Evolutionary conservation across 1,140 invertebrate genomes (phyloP), one percentile per base, ranked within the genome.

Genomic region (Heterodera carotae): DNA sequence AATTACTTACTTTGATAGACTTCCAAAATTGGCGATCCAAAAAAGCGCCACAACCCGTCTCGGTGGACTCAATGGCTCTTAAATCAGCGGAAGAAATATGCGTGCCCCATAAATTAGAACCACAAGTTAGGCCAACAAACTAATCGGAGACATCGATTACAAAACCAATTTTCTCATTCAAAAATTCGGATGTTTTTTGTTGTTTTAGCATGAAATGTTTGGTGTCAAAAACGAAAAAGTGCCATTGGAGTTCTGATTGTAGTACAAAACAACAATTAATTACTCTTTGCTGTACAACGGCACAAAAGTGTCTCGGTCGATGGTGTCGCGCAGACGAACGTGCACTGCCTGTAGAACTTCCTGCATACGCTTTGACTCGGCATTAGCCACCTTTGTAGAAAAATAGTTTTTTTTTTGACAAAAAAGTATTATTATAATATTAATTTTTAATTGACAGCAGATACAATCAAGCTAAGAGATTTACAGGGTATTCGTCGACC

Each of bases 201-300:
- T n/a, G n/a, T n/a, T n/a, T n/a, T n/a, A n/a, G n/a, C n/a, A n/a
- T n/a, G n/a, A n/a, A n/a, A n/a, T n/a, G n/a, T n/a, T n/a, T n/a
- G n/a, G n/a, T n/a, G n/a, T n/a, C n/a, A n/a, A n/a, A n/a, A n/a
- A n/a, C n/a, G n/a, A n/a, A n/a, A n/a, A n/a, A n/a, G n/a, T n/a
- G n/a, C n/a, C n/a, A n/a, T n/a, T n/a, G n/a, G n/a, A n/a, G n/a
- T n/a, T n/a, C n/a, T n/a, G n/a, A n/a, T n/a, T n/a, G 36, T 43
- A 80, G 76, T 48, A 43, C 36, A 48, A 62, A 73, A 81, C 18
- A 75, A 62, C 8, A 66, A 18, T 4, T 31, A 22, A 0, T 56
- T 31, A 81, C 80, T 81, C 80, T 82, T 81, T 80, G 25, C 71
- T 68, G 36, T 82, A 81, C n/a, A 81, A 29, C 22, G 80, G 80